Evolutionary conservation across 2,888 invertebrate genomes (phyloP).

Genomic region (Ectobius pallidus): DNA sequence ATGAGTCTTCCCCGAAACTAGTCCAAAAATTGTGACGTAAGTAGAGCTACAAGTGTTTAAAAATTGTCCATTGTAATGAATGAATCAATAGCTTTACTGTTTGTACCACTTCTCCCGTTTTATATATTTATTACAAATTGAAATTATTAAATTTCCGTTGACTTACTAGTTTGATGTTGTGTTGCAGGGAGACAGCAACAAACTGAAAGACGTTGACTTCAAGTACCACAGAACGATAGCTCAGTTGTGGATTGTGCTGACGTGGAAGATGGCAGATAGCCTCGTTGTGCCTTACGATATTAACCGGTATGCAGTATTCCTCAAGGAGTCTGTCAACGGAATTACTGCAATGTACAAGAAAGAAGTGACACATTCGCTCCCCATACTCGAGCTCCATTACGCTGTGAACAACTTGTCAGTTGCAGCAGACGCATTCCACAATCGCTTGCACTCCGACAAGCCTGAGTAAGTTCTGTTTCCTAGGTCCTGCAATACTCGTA

Average conservation of each 20-base stretch:
- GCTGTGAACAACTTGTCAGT: not conserved
- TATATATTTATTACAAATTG: not conserved
- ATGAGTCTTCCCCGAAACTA: too few relatives aligned
- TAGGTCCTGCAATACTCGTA: not conserved
- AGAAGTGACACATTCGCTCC: not conserved
- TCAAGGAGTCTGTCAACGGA: not conserved
- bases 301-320: slow-evolving; percentile 9
- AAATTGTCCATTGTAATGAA: too few relatives aligned
- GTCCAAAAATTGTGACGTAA: too few relatives aligned
- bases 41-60: too few relatives aligned
- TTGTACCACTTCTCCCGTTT: too few relatives aligned
- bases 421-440: not conserved
- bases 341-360: not conserved
- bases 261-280: slow-evolving; percentile 22
- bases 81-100: not conserved
- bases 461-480: not conserved
- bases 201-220: not conserved
- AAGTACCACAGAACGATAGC: not conserved
- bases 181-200: too few relatives aligned
- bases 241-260: slow-evolving; percentile 12
- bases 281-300: slow-evolving; percentile 8
- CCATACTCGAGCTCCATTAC: not conserved
- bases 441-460: not conserved
- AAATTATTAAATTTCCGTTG: not conserved
- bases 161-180: not conserved